phyloP scores from a whole-genome alignment of 2,888 invertebrate genomes.

The Euzophera pinguis region DNA sequence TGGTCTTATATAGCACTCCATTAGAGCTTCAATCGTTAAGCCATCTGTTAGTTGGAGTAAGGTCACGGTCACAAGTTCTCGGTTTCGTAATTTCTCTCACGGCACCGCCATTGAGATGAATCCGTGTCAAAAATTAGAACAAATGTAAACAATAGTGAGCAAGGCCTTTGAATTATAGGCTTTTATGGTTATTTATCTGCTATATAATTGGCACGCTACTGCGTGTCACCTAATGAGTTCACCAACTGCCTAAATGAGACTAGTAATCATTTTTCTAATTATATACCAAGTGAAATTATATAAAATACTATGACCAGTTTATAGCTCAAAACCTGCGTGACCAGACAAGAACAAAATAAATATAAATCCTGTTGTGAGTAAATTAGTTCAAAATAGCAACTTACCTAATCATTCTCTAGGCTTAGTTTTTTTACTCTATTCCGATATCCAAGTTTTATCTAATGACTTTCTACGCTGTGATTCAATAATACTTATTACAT shows the following conservation, averaged over 20 bases:
- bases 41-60: conserved; percentile 45
- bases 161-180: conserved; percentile 10
- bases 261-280: neutral
- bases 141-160: conserved; percentile 18
- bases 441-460: neutral
- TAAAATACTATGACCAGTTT: no score
- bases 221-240: neutral
- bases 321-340: no score
- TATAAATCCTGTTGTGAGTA: no score
- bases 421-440: neutral
- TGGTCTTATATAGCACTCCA: conserved; percentile 48
- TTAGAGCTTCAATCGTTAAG: conserved; percentile 48
- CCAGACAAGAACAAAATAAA: no score
- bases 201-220: neutral
- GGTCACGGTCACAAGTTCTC: conserved; percentile 44
- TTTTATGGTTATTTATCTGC: conserved; percentile 1
- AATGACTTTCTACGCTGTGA: neutral
- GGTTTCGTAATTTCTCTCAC: conserved; percentile 28
- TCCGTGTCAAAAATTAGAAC: conserved; percentile 25
- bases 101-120: conserved; percentile 19
- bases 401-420: neutral
- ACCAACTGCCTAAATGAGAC: neutral
- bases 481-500: neutral
- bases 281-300: no score
- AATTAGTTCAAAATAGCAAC: neutral